phyloP scores from a whole-genome alignment of 1,140 invertebrate species.

The Procambarus clarkii region DNA sequence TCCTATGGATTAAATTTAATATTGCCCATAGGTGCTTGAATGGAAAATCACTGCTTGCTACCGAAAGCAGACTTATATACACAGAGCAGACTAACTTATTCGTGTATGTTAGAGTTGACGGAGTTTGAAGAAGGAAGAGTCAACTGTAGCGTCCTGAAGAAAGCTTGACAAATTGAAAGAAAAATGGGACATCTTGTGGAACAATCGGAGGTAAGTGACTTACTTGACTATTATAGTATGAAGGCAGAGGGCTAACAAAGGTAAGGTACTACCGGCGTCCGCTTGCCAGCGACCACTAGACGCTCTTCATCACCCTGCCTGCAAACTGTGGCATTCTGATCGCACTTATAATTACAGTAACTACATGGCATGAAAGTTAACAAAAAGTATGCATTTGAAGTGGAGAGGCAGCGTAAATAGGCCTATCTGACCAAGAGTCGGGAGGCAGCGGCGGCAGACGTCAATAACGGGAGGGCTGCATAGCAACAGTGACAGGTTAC shows the following conservation, averaged over 20 bases:
- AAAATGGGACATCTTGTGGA: conserved; percentile 54
- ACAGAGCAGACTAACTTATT: not conserved
- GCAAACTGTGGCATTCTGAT: no score
- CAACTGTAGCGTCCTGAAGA: not conserved
- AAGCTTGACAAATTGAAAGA: not conserved
- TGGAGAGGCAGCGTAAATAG: conserved; percentile 22
- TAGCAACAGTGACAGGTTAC: conserved; percentile 37
- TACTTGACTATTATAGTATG: not conserved
- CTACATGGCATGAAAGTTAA: not conserved
- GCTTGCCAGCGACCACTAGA: conserved; percentile 20
- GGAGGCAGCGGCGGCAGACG: conserved; percentile 15
- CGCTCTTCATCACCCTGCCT: not conserved
- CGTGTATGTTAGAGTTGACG: not conserved
- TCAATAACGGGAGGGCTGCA: conserved; percentile 55
- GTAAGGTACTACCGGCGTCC: not conserved
- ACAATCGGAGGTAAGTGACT: conserved; percentile 34
- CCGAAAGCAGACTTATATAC: not conserved
- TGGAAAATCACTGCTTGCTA: not conserved
- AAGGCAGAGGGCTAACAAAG: no score
- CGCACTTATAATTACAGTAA: not conserved
- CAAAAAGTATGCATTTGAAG: not conserved
- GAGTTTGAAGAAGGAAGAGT: not conserved
- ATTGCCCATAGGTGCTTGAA: not conserved
- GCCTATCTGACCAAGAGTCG: conserved; percentile 28
- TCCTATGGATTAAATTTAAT: not conserved